Evolutionary conservation across 2,888 invertebrate species (phyloP).

Genomic region (Ophioninae sp.): DNA sequence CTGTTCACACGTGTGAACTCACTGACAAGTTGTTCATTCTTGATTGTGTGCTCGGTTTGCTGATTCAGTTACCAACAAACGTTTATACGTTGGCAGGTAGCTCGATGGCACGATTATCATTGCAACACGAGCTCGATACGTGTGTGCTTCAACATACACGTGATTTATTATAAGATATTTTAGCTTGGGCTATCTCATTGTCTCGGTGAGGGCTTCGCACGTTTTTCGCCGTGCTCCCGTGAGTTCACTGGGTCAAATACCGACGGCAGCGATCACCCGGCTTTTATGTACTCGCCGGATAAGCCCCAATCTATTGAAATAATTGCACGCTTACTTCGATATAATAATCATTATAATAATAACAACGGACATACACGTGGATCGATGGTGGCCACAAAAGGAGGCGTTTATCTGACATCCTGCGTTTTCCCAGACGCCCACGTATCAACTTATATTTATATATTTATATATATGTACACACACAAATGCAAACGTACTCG

Average conservation of each 20-base stretch:
- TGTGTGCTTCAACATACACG: slow-evolving; percentile 15
- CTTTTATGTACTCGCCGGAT: slow-evolving; percentile 7
- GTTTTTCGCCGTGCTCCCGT: slow-evolving; percentile 57
- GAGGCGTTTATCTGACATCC: slow-evolving; percentile 59
- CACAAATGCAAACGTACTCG: neutral
- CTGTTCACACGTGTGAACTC: slow-evolving; percentile 59
- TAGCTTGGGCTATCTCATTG: slow-evolving; percentile 62
- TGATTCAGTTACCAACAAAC: slow-evolving; percentile 11
- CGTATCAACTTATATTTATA: slow-evolving; percentile 22
- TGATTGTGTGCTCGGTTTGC: neutral
- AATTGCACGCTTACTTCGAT: slow-evolving; percentile 40
- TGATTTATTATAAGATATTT: slow-evolving; percentile 46
- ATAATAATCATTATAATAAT: slow-evolving; percentile 38
- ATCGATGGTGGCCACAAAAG: slow-evolving; percentile 29
- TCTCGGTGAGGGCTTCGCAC: slow-evolving; percentile 57
- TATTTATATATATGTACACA: neutral
- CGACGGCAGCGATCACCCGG: slow-evolving; percentile 38
- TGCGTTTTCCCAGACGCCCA: slow-evolving; percentile 61
- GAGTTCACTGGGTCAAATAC: slow-evolving; percentile 64
- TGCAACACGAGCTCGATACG: slow-evolving; percentile 13
- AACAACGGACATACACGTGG: slow-evolving; percentile 13
- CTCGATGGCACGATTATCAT: slow-evolving; percentile 40
- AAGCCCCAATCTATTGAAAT: slow-evolving; percentile 6
- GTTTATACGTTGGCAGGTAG: slow-evolving; percentile 33
- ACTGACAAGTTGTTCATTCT: slow-evolving; percentile 59